Conservation (phyloP, 2,113 vertebrate species). For the Stegastes partitus region DNA sequence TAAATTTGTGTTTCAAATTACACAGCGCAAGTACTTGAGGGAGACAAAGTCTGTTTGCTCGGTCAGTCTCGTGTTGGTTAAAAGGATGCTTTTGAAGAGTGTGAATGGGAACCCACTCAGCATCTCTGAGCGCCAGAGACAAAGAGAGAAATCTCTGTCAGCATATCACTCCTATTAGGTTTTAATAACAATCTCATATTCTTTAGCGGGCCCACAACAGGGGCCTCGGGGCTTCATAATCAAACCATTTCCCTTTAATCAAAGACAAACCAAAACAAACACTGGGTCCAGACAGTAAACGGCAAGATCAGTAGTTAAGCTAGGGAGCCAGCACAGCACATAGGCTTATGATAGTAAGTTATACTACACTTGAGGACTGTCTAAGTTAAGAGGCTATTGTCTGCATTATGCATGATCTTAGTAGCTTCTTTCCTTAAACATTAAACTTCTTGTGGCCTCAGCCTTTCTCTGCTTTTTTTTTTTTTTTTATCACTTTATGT, state of each 20-base stretch:
- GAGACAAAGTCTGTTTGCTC: conserved; percentile 54
- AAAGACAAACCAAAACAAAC: conserved; percentile 75
- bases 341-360: conserved; percentile 59
- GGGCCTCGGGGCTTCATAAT: conserved; percentile 69
- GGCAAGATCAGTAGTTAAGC: conserved; percentile 59
- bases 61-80: conserved; percentile 43
- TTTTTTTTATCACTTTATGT: conserved; percentile 28
- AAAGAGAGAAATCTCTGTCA: conserved; percentile 67
- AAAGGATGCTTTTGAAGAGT: conserved; percentile 58
- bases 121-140: conserved; percentile 54
- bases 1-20: conserved; percentile 74
- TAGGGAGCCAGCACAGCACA: conserved; percentile 72
- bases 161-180: conserved; percentile 75
- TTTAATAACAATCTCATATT: conserved; percentile 79
- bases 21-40: conserved; percentile 34
- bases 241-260: conserved; percentile 76
- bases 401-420: conserved; percentile 29
- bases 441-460: conserved; percentile 51
- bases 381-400: conserved; percentile 45
- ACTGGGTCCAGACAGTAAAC: conserved; percentile 55
- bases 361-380: conserved; percentile 55
- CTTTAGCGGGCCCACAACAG: conserved; percentile 65
- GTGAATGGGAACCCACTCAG: conserved; percentile 58
- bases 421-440: conserved; percentile 31
- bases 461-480: conserved; percentile 22